A percentile compares a stretch with the other conserved stretches of the same genome.
Conservation (phyloP, 2,113 vertebrate species). For the Balaeniceps rex region DNA sequence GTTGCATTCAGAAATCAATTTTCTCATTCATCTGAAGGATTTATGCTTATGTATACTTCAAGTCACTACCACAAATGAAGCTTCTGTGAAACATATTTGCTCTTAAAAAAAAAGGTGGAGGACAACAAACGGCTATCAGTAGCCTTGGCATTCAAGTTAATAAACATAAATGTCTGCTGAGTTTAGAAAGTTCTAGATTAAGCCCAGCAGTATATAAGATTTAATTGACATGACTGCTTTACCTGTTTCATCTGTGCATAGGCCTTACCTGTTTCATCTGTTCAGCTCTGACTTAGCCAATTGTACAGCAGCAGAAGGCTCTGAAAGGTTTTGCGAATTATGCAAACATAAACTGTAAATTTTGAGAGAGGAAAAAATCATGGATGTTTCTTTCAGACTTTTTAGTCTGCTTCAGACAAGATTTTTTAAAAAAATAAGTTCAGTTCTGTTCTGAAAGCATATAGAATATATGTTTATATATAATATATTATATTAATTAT, state of each 20-base stretch:
- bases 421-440: neutral
- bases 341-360: neutral
- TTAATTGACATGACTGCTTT: neutral
- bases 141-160: neutral
- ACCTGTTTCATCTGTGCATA: neutral
- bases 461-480: neutral
- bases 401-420: neutral
- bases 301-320: neutral
- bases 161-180: neutral
- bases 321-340: neutral
- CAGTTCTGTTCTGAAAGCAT: neutral
- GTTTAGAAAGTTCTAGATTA: neutral
- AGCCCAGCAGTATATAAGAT: neutral
- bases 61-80: slow-evolving; percentile 10
- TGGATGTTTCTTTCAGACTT: neutral
- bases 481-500: neutral
- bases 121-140: neutral
- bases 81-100: slow-evolving; percentile 43
- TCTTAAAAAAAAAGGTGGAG: neutral
- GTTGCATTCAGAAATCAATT: neutral
- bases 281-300: neutral
- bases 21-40: neutral
- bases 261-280: neutral
- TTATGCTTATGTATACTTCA: neutral
- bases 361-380: neutral